phyloP scores from a whole-genome alignment of 2,888 invertebrate species.

The Odontocerum albicorne region DNA sequence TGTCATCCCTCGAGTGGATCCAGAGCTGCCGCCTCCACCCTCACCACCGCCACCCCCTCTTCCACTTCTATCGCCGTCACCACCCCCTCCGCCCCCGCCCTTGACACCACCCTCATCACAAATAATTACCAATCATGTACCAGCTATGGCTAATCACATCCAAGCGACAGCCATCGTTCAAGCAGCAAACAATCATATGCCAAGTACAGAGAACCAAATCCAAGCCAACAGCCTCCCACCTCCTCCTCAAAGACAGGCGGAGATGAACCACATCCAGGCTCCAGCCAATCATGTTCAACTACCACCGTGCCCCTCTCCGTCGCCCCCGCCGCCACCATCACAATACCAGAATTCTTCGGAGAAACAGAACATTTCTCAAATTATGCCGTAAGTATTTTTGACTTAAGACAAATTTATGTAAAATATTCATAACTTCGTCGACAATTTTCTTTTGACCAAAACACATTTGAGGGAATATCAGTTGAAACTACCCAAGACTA shows the following conservation, averaged over 20 bases:
- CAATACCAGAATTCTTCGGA: slow-evolving; percentile 21
- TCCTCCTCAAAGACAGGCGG: not conserved
- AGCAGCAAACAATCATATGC: slow-evolving; percentile 29
- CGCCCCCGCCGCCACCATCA: slow-evolving; percentile 15
- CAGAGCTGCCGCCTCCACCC: slow-evolving; percentile 40
- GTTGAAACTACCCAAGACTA: too few species aligned
- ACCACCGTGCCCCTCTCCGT: slow-evolving; percentile 19
- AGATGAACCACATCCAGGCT: not conserved
- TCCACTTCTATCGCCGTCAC: slow-evolving; percentile 49
- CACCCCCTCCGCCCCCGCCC: slow-evolving; percentile 43
- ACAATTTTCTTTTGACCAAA: too few species aligned
- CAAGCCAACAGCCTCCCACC: not conserved
- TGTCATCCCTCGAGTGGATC: slow-evolving; percentile 70
- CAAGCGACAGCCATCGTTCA: slow-evolving; percentile 13
- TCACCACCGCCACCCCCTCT: slow-evolving; percentile 46
- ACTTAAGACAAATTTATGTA: too few species aligned
- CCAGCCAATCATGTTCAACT: not conserved
- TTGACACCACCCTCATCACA: slow-evolving; percentile 43
- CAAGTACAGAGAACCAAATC: slow-evolving; percentile 28
- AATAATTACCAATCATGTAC: slow-evolving; percentile 33
- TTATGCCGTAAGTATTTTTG: slow-evolving; percentile 11
- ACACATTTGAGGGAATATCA: too few species aligned
- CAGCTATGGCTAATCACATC: slow-evolving; percentile 30
- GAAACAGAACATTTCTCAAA: slow-evolving; percentile 15
- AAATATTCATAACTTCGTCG: too few species aligned